phyloP scores from a whole-genome alignment of 2,113 vertebrate genomes.

The Epinephelus moara region DNA sequence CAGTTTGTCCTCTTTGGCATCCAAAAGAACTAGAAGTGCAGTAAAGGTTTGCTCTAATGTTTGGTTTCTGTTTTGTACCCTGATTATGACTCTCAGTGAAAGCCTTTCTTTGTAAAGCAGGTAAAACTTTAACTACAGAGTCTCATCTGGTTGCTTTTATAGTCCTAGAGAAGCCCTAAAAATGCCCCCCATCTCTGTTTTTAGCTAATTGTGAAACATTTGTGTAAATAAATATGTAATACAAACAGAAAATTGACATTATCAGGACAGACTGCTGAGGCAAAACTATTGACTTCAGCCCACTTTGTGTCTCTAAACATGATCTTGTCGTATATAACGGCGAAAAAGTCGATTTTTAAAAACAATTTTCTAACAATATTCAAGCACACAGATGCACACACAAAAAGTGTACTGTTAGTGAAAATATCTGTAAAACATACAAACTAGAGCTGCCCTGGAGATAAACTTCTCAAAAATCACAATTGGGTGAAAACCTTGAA shows the following conservation, averaged over 20 bases:
- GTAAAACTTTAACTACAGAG: neutral
- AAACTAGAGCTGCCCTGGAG: conserved; percentile 19
- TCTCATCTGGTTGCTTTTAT: neutral
- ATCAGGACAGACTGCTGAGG: neutral
- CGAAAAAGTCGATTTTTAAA: neutral
- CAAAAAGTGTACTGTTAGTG: neutral
- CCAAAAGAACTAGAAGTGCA: neutral
- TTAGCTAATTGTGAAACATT: neutral
- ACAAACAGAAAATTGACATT: neutral
- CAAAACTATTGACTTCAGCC: neutral
- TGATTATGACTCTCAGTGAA: neutral
- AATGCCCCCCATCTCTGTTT: neutral
- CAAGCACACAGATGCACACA: neutral
- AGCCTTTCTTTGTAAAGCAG: neutral
- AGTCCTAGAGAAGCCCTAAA: neutral
- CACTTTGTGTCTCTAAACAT: neutral
- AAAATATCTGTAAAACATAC: neutral
- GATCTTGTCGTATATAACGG: neutral
- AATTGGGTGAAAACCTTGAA: neutral
- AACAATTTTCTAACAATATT: neutral
- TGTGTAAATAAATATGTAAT: neutral
- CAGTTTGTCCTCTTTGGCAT: neutral
- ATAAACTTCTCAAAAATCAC: conserved; percentile 1
- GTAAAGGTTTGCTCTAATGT: neutral
- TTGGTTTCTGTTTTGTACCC: neutral